Conservation (phyloP, 2,113 vertebrate genomes). For the Cygnus buccinator region DNA sequence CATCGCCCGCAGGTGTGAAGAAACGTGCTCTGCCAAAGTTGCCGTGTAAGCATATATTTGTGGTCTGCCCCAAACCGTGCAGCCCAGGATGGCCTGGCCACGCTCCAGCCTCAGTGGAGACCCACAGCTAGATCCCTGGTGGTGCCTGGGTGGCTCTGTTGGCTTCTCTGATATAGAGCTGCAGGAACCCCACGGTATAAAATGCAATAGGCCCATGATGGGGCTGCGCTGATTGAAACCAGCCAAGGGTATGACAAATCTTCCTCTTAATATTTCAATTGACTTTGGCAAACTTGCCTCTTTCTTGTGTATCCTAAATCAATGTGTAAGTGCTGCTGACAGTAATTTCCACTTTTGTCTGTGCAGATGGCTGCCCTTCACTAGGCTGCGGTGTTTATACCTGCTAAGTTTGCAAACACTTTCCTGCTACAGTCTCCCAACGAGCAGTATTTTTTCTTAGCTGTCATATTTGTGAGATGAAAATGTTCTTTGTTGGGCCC, state of each 20-base stretch:
- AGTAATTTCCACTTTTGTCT: slow-evolving; percentile 44
- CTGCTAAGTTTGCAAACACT: slow-evolving; percentile 31
- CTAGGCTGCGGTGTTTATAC: neutral
- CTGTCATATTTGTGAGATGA: neutral
- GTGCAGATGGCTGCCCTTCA: slow-evolving; percentile 42
- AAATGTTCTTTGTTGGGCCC: neutral
- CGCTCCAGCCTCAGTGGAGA: neutral
- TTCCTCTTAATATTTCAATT: slow-evolving; percentile 49
- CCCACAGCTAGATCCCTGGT: neutral
- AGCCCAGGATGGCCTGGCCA: neutral
- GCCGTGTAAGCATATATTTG: neutral
- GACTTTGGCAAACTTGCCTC: slow-evolving; percentile 44
- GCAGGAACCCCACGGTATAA: neutral
- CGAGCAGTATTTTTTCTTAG: neutral
- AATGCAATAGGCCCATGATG: neutral
- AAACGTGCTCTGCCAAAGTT: neutral
- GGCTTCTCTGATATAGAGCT: neutral
- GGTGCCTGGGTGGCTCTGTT: neutral
- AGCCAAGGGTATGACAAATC: slow-evolving; percentile 51
- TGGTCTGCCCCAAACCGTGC: fast-evolving
- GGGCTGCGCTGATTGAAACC: slow-evolving; percentile 36
- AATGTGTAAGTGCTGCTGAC: slow-evolving; percentile 46
- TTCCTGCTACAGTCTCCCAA: neutral
- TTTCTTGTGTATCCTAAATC: slow-evolving; percentile 38
- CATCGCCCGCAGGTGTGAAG: neutral